Conservation (phyloP, 2,888 invertebrate species). For the Pollenia griseotomentosa region DNA sequence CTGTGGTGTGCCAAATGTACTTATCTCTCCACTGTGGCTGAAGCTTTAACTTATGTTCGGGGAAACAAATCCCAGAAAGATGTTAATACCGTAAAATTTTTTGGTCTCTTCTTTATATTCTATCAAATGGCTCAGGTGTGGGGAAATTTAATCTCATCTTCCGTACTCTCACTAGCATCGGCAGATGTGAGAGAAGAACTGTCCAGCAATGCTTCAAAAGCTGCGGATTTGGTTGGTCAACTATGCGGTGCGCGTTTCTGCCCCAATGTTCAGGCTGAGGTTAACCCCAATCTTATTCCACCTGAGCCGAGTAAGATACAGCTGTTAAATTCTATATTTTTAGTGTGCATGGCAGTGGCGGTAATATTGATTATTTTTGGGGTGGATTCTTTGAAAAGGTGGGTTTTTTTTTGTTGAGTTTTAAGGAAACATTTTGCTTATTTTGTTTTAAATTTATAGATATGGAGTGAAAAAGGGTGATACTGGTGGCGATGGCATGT, state of each 20-base stretch:
- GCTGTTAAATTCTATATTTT: constrained; percentile 91
- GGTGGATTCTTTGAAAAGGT: constrained; percentile 92
- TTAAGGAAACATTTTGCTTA: not conserved
- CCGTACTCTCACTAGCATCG: constrained; percentile 82
- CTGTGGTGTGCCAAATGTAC: constrained; percentile 98
- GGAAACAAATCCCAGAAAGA: constrained; percentile 87
- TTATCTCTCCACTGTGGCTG: constrained; percentile 93
- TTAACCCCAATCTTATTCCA: constrained; percentile 89
- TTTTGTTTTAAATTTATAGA: constrained; percentile 80
- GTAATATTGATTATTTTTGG: constrained; percentile 90
- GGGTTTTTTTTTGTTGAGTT: constrained; percentile 67
- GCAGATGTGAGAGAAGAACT: constrained; percentile 18
- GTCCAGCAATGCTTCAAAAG: constrained; percentile 72
- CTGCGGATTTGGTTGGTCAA: constrained; percentile 84
- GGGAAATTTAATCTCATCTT: constrained; percentile 96
- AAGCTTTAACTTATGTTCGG: constrained; percentile 90
- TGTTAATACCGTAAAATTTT: constrained; percentile 94
- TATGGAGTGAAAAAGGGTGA: constrained; percentile 86
- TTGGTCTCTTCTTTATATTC: constrained; percentile 98
- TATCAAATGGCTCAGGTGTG: constrained; percentile 98
- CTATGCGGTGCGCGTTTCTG: constrained; percentile 92
- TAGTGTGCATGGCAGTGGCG: constrained; percentile 91
- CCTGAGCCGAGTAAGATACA: constrained; percentile 91
- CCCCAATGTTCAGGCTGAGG: constrained; percentile 85
- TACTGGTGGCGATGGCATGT: constrained; percentile 86